phyloP scores from a whole-genome alignment of 2,113 vertebrate genomes.

The Halichoeres trimaculatus region DNA sequence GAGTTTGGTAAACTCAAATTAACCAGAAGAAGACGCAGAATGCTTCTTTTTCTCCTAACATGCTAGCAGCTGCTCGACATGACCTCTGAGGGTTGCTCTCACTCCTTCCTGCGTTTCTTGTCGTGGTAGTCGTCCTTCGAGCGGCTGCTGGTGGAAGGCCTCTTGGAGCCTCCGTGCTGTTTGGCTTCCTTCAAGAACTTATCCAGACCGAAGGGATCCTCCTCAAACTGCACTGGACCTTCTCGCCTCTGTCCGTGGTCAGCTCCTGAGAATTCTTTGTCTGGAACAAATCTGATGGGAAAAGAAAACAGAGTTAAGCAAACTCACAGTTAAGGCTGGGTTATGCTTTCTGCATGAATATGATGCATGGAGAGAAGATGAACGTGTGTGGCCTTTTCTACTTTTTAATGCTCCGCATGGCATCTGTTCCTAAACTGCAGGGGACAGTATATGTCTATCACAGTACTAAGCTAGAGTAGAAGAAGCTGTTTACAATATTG shows the following conservation, averaged over 20 bases:
- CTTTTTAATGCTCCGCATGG: too few relatives aligned
- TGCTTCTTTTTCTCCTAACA: not conserved
- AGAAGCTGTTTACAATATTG: too few relatives aligned
- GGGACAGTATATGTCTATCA: too few relatives aligned
- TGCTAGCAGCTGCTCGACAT: not conserved
- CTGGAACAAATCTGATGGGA: slow-evolving; percentile 90
- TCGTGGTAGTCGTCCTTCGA: slow-evolving; percentile 97
- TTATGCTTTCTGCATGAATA: too few relatives aligned
- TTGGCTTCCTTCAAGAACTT: slow-evolving; percentile 99
- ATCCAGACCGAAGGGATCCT: slow-evolving; percentile 98
- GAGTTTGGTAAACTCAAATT: slow-evolving; percentile 12
- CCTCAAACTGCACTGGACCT: slow-evolving; percentile 97
- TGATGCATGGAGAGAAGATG: too few relatives aligned
- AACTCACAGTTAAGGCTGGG: not conserved
- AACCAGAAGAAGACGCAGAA: not conserved
- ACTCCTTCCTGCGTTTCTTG: slow-evolving; percentile 98
- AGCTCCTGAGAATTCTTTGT: slow-evolving; percentile 93
- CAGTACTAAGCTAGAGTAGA: too few relatives aligned
- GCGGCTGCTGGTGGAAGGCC: slow-evolving; percentile 91
- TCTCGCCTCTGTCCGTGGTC: slow-evolving; percentile 91
- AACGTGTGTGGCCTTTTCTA: too few relatives aligned
- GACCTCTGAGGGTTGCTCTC: slow-evolving; percentile 39
- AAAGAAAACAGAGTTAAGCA: not conserved
- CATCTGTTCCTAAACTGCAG: too few relatives aligned
- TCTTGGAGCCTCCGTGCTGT: slow-evolving; percentile 96